Percentiles rank a stretch among this genome's conserved stretches.
Evolutionary conservation across 2,888 invertebrate species (phyloP).

Genomic region (Junonia oenone): DNA sequence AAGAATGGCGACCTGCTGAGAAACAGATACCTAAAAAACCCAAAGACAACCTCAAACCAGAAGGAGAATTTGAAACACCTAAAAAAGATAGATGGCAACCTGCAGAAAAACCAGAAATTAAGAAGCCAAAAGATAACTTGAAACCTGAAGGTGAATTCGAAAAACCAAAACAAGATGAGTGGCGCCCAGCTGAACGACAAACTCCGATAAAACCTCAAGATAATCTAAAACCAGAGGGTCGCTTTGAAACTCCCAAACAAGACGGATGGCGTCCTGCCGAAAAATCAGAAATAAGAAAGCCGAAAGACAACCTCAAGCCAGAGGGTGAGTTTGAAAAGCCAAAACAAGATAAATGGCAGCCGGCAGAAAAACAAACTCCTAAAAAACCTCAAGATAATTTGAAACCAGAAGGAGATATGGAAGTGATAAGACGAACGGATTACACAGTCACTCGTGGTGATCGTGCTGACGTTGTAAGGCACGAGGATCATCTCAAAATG

Average conservation of each 20-base stretch:
- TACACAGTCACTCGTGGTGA: conserved; percentile 78
- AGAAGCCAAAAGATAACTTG: conserved; percentile 79
- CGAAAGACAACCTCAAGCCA: conserved; percentile 67
- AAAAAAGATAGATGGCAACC: conserved; percentile 61
- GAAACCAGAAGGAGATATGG: conserved; percentile 81
- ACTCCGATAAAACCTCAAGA: conserved; percentile 50
- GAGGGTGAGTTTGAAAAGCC: conserved; percentile 73
- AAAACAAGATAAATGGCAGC: conserved; percentile 49
- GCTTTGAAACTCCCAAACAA: conserved; percentile 60
- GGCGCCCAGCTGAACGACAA: conserved; percentile 66
- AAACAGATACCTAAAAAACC: conserved; percentile 51
- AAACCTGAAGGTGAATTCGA: conserved; percentile 80
- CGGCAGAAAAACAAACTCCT: conserved; percentile 60
- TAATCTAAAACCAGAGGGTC: conserved; percentile 65
- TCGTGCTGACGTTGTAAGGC: conserved; percentile 79
- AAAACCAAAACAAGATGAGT: conserved; percentile 54
- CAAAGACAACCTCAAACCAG: conserved; percentile 70
- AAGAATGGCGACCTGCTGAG: conserved; percentile 65
- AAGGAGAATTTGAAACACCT: conserved; percentile 67
- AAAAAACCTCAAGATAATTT: conserved; percentile 72
- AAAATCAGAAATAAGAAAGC: conserved; percentile 41
- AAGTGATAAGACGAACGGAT: conserved; percentile 57
- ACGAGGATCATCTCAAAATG: conserved; percentile 84
- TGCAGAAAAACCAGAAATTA: conserved; percentile 69
- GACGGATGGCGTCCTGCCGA: conserved; percentile 56